A percentile compares a stretch with the other conserved stretches of the same genome.
Conservation (phyloP, 2,797 vertebrate species). For the Scolopax rusticola region DNA sequence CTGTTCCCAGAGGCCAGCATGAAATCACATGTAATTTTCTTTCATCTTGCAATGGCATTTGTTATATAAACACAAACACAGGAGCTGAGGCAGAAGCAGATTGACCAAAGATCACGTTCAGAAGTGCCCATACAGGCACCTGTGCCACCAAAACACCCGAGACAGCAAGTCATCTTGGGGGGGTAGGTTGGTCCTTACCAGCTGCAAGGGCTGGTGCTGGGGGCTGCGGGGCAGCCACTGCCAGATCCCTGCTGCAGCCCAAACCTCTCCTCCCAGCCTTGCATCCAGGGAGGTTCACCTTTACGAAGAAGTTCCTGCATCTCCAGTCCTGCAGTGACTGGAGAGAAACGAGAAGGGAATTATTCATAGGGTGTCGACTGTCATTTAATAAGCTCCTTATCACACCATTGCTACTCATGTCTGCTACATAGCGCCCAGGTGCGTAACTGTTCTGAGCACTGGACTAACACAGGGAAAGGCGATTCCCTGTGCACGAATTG, state of each 20-base stretch:
- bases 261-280: neutral
- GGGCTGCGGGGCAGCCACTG: neutral
- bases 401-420: neutral
- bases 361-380: neutral
- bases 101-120: neutral
- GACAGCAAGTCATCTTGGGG: fast-evolving
- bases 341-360: neutral
- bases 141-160: fast-evolving
- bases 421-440: neutral
- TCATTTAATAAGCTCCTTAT: slow-evolving; percentile 7
- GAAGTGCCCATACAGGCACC: neutral
- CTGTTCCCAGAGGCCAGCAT: neutral
- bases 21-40: neutral
- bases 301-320: neutral
- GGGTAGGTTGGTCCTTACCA: fast-evolving
- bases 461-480: neutral
- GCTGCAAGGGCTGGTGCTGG: neutral
- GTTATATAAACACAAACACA: fast-evolving
- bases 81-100: neutral
- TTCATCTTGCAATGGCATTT: fast-evolving
- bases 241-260: fast-evolving
- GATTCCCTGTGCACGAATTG: neutral
- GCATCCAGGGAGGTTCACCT: neutral
- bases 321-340: neutral
- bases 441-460: neutral